Conservation (phyloP, 1,140 invertebrate species). For the Conopomorpha cramerella region DNA sequence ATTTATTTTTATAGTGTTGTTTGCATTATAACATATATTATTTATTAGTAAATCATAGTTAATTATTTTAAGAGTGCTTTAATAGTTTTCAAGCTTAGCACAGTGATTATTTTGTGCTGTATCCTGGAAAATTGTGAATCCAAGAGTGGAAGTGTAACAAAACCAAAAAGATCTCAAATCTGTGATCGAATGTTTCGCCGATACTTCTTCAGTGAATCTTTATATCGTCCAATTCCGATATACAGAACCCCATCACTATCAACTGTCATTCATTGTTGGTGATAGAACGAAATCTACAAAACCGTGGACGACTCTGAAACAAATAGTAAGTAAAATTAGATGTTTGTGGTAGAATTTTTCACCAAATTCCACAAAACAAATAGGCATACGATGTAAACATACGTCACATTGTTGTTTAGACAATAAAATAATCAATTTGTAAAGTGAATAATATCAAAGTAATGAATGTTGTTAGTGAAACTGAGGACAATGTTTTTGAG, state of each 20-base stretch:
- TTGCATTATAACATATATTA: conserved; percentile 47
- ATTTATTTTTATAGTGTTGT: conserved; percentile 61
- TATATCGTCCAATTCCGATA: conserved; percentile 24
- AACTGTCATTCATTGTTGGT: conserved; percentile 32
- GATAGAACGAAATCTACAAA: conserved; percentile 34
- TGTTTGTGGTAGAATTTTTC: too few species aligned
- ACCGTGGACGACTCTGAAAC: conserved; percentile 48
- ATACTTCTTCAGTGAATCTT: conserved; percentile 32
- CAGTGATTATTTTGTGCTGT: conserved; percentile 54
- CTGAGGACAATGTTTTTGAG: too few species aligned
- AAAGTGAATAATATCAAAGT: too few species aligned
- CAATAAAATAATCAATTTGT: too few species aligned
- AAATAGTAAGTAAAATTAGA: conserved; percentile 45
- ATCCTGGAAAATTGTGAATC: conserved; percentile 24
- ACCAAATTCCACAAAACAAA: too few species aligned
- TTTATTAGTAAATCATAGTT: conserved; percentile 59
- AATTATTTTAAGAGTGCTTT: conserved; percentile 51
- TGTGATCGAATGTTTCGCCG: conserved; percentile 29
- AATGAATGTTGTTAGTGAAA: too few species aligned
- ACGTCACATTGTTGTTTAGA: too few species aligned
- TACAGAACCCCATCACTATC: conserved; percentile 26
- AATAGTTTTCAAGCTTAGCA: conserved; percentile 44
- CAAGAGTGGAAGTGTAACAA: conserved; percentile 40
- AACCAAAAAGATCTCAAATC: conserved; percentile 21
- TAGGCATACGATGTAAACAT: too few species aligned